Base-by-base conservation (phyloP, 2,797 vertebrate genomes). In the Dendrocincla fuliginosa region DNA sequence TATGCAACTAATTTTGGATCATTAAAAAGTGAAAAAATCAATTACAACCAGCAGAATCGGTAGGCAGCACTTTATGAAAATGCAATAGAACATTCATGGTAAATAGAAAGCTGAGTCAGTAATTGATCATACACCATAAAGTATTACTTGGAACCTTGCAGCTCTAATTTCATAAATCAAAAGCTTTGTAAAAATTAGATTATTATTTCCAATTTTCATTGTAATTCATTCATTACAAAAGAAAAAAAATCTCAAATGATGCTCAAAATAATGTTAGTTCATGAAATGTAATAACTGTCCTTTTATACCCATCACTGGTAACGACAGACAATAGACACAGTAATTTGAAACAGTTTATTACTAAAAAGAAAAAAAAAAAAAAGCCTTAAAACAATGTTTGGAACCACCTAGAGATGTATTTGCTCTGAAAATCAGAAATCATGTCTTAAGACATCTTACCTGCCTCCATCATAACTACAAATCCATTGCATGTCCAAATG, bases 1-100 rank as follows among this genome's bases (percentile, higher is more conserved):
- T 84, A 19, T n/a, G 42, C 30, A 76, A 59, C 73, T 81, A 33
- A 84, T 89, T 95, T 77, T 57, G 7, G 49, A 75, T 75, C 32
- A 92, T 92, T 95, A 92, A 89, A 85, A 94, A 85, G 37, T 71
- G 39, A 87, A 87, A 49, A 39, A 94, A 85, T 84, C 65, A 65
- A 78, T 95, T 95, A 75, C 32, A 78, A 63, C 8, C 82, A 55
- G 23, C 7, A 50, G 46, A 85, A 85, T 78, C 19, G 65, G n/a
- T 59, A 47, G 18, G 17, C 8, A n/a, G 39, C 15, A 50, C 42
- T 57, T 89, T 68, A 75, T 78, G 60, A 93, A 87, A 96, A 93
- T 22, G n/a, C 57, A 83, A n/a, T 59, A 32, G 65, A 93, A 84
- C 25, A 42, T 53, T 35, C 32, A 56, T 42, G 22, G 37, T 75